Evolutionary conservation across 2,797 vertebrate species (phyloP), one percentile per base, ranked within the genome.

Genomic region (Spinibarbus caldwelli): DNA sequence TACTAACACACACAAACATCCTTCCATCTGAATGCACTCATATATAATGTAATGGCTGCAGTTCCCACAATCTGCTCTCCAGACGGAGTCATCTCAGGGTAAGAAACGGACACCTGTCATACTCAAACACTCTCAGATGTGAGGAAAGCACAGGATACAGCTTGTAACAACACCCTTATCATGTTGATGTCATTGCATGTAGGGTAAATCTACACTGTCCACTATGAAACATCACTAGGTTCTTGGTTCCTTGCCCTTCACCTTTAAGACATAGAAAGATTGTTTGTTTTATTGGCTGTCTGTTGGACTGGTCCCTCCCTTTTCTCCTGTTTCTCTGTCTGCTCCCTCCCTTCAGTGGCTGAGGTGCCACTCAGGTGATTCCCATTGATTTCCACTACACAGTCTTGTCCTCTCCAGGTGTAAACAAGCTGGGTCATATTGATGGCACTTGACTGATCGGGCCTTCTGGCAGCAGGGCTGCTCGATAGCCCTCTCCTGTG

Each of bases 61-160:
- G 86, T 85, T 71, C 73, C 68, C 85, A 78, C 34, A 47, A 88
- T 92, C 93, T 95, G 93, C 88, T 87, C 78, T 89, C 90, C 94
- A 95, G 91, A 95, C 95, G 94, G 91, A 92, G 89, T 90, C 90
- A 83, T 81, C 89, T 91, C 90, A 90, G 90, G 90, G 91, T 88
- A 91, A 86, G 90, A 90, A 89, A 89, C 87, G 88, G 91, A 86
- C 90, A 86, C 87, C 92, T 90, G 91, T 91, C 89, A 89, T 45
- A 76, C 66, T 78, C 52, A 70, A 23, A 29, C 47, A 72, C n/a
- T 79, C 72, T 72, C 52, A 52, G 78, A 84, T 47, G 54, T 82
- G 72, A 73, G 41, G 23, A 84, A 78, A 43, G 26, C 29, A 64
- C 7, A 2, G 45, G 19, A 64, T 43, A 49, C n/a, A 47, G 47